phyloP scores from a whole-genome alignment of 2,888 invertebrate species.

The Conomelus anceps region DNA sequence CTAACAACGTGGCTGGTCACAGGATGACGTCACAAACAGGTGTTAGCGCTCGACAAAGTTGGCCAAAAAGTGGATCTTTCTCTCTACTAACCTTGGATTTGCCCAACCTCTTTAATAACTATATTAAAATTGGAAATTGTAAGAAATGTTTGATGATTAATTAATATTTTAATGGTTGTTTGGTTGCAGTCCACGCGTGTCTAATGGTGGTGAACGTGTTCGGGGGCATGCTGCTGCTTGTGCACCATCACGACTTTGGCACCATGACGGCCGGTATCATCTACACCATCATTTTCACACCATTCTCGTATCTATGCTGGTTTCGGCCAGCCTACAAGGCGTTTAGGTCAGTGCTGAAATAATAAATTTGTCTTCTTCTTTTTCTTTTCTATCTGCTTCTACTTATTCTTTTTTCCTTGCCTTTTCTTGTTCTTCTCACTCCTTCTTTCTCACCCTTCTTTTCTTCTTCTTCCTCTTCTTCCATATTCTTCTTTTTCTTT shows the following conservation, averaged over 20 bases:
- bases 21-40: too few relatives aligned
- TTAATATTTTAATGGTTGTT: constrained; percentile 29
- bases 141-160: too few relatives aligned
- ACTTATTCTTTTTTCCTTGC: too few relatives aligned
- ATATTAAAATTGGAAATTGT: too few relatives aligned
- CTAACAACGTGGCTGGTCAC: too few relatives aligned
- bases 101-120: background rate
- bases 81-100: background rate
- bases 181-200: constrained; percentile 75
- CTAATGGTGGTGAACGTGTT: constrained; percentile 79
- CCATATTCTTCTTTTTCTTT: too few relatives aligned
- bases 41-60: too few relatives aligned
- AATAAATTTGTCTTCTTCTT: constrained; percentile 8
- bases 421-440: too few relatives aligned
- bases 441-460: too few relatives aligned
- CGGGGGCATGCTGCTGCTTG: constrained; percentile 72
- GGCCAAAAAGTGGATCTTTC: too few relatives aligned
- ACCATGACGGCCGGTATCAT: constrained; percentile 84
- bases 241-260: constrained; percentile 53
- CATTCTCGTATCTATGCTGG: constrained; percentile 98
- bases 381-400: too few relatives aligned
- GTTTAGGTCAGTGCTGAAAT: constrained; percentile 56
- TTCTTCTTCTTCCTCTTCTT: too few relatives aligned
- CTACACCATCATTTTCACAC: constrained; percentile 84
- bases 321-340: constrained; percentile 99